A percentile compares a stretch with the other conserved stretches of the same genome.
Evolutionary conservation across 53 echinoderm and acorn worm species (phyloP).

Genomic region (Zoroaster sp.): DNA sequence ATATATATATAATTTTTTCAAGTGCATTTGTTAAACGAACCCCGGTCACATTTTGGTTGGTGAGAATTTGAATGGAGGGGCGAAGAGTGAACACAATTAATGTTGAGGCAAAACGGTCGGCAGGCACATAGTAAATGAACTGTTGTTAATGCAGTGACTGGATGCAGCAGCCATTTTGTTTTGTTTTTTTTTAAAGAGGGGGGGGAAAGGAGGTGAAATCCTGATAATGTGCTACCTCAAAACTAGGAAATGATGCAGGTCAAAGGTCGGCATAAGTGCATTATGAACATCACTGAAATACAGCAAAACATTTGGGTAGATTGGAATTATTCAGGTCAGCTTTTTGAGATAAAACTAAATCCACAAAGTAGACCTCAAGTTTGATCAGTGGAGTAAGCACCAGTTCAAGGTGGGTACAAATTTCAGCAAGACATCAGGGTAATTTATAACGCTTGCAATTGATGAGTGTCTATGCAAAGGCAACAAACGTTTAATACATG

Average conservation of each 20-base stretch:
- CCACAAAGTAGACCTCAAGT: too few species aligned
- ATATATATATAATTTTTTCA: neutral
- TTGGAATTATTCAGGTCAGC: too few species aligned
- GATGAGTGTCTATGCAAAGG: neutral
- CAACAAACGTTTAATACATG: neutral
- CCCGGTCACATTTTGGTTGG: constrained; percentile 22
- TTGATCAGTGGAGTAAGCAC: too few species aligned
- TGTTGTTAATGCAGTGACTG: constrained; percentile 64
- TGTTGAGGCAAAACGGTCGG: constrained; percentile 22
- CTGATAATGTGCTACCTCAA: constrained; percentile 43
- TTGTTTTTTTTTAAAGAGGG: neutral
- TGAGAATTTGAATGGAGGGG: constrained; percentile 25
- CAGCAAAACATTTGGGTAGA: neutral
- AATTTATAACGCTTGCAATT: neutral
- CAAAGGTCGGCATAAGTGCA: constrained; percentile 31
- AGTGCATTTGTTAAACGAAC: constrained; percentile 30
- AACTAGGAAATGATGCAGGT: constrained; percentile 41
- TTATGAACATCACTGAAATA: neutral
- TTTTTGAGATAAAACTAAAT: too few species aligned
- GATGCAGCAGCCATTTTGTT: constrained; percentile 52
- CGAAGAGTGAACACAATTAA: neutral
- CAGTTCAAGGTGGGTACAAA: neutral
- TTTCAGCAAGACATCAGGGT: neutral
- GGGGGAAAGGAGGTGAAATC: constrained; percentile 47
- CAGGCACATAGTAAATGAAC: constrained; percentile 61